phyloP scores from a whole-genome alignment of 2,888 invertebrate genomes.

The Dynastes tityus region DNA sequence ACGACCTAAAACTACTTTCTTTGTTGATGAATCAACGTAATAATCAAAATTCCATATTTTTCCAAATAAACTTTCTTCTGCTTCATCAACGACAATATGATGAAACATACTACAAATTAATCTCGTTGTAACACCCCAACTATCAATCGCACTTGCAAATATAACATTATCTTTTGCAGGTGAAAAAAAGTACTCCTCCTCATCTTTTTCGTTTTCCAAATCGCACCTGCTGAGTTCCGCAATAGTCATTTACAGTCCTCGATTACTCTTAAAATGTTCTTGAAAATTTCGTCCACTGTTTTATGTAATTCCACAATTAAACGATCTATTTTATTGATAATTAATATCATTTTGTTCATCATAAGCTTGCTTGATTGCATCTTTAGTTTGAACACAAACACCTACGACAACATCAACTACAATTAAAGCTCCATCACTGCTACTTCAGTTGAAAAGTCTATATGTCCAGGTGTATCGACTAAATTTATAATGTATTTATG shows the following conservation, averaged over 20 bases:
- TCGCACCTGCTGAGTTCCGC: conserved; percentile 88
- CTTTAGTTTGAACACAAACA: conserved; percentile 94
- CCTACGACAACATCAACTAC: conserved; percentile 97
- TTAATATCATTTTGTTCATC: conserved; percentile 91
- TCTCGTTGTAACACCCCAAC: conserved; percentile 85
- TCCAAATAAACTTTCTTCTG: conserved; percentile 80
- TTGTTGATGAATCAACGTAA: conserved; percentile 88
- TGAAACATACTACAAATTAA: conserved; percentile 67
- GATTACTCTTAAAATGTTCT: conserved; percentile 86
- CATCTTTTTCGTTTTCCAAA: conserved; percentile 73
- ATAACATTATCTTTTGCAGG: conserved; percentile 96
- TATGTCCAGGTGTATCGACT: conserved; percentile 98
- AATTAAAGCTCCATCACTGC: conserved; percentile 97
- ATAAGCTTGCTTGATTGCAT: conserved; percentile 92
- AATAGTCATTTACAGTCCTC: conserved; percentile 94
- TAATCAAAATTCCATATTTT: conserved; percentile 94
- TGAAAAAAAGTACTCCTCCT: conserved; percentile 86
- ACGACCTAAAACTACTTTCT: conserved; percentile 89
- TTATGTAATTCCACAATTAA: conserved; percentile 90
- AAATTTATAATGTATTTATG: conserved; percentile 86
- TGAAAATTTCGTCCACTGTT: conserved; percentile 89
- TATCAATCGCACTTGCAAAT: conserved; percentile 96
- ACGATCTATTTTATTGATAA: conserved; percentile 97
- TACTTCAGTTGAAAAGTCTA: conserved; percentile 98
- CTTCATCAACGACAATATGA: conserved; percentile 73